phyloP scores from a whole-genome alignment of 2,888 invertebrate genomes.

The Dorcus parallelipipedus region DNA sequence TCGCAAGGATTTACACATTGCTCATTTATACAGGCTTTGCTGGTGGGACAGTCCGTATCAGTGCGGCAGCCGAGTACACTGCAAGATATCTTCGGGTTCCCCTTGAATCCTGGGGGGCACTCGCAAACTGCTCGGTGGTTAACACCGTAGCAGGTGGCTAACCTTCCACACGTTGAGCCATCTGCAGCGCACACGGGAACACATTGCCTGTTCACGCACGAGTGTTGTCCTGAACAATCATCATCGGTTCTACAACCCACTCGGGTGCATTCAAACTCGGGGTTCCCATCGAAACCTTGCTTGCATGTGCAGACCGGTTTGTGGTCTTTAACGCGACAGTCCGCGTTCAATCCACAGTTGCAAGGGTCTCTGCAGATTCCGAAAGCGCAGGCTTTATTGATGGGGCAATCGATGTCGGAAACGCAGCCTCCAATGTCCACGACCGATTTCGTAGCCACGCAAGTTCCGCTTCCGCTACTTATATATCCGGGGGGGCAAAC shows the following conservation, averaged over 20 bases:
- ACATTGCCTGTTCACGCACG: constrained; percentile 80
- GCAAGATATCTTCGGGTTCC: constrained; percentile 77
- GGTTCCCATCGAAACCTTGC: constrained; percentile 80
- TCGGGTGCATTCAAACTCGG: constrained; percentile 75
- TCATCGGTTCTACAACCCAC: constrained; percentile 70
- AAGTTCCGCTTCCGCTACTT: constrained; percentile 77
- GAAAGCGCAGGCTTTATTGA: constrained; percentile 74
- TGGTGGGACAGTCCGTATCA: constrained; percentile 76
- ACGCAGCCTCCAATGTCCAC: constrained; percentile 65
- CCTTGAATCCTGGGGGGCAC: constrained; percentile 76
- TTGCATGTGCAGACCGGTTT: constrained; percentile 85
- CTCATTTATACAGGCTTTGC: constrained; percentile 76
- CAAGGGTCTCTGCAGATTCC: constrained; percentile 82
- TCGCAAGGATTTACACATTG: constrained; percentile 77
- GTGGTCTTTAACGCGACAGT: constrained; percentile 80
- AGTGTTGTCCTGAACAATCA: constrained; percentile 78
- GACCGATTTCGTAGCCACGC: constrained; percentile 66
- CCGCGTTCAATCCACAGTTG: constrained; percentile 79
- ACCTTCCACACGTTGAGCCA: constrained; percentile 67
- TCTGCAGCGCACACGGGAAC: constrained; percentile 75
- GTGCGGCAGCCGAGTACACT: constrained; percentile 75
- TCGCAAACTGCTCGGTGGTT: constrained; percentile 81
- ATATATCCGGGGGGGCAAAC: constrained; percentile 86
- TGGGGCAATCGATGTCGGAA: constrained; percentile 73
- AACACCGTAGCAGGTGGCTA: constrained; percentile 75